phyloP scores from a whole-genome alignment of 1,140 invertebrate genomes.

The Archivesica marissinica region DNA sequence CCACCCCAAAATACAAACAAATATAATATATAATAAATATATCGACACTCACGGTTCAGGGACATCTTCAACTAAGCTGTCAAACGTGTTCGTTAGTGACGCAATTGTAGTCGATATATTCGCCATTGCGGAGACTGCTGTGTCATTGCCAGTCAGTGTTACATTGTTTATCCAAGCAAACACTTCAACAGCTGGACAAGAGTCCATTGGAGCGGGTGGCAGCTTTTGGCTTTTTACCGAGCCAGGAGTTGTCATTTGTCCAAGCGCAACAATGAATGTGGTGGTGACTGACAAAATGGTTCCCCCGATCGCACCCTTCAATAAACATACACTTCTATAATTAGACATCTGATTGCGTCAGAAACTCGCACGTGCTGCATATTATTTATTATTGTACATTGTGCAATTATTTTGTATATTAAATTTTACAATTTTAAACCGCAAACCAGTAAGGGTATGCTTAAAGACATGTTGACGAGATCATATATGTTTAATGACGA shows the following conservation, averaged over 20 bases:
- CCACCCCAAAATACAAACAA: too few relatives aligned
- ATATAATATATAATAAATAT: too few relatives aligned
- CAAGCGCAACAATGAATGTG: constrained; percentile 20
- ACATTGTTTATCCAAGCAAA: not conserved
- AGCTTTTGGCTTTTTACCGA: constrained; percentile 45
- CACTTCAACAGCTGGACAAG: constrained; percentile 30
- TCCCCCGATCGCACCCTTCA: constrained; percentile 45
- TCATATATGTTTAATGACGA: too few relatives aligned
- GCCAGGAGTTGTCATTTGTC: constrained; percentile 57
- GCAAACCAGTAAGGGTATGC: too few relatives aligned
- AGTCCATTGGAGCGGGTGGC: constrained; percentile 18
- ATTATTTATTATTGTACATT: not conserved
- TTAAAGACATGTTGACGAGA: too few relatives aligned
- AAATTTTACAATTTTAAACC: not conserved
- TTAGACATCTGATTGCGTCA: too few relatives aligned
- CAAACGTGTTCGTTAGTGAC: not conserved
- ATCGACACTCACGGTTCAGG: constrained; percentile 29
- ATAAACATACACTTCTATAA: not conserved
- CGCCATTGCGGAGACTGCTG: not conserved
- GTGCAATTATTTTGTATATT: not conserved
- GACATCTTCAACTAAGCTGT: not conserved
- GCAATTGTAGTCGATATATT: not conserved
- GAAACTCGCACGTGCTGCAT: too few relatives aligned
- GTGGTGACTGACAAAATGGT: not conserved
- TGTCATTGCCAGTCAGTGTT: not conserved